These are phyloP conservation scores for Myotis daubentonii DNA, from an alignment of 2,797 vertebrate species.

Conservation along the genomic window DNA sequence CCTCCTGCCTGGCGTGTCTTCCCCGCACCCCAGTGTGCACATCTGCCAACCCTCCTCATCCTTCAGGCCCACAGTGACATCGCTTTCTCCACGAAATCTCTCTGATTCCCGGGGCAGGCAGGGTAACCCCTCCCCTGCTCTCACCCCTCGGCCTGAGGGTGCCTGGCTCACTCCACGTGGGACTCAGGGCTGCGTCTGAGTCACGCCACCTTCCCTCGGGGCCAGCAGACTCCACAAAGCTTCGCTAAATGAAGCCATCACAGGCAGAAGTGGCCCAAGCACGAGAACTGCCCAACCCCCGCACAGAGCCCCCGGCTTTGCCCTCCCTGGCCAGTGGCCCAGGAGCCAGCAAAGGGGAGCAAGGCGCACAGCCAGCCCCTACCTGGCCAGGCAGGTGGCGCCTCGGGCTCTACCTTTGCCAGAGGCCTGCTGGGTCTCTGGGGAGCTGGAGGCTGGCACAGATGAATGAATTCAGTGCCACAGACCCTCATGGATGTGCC, in stretches of 20 bases:
- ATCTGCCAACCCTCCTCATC: neutral
- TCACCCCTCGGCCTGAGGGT: neutral
- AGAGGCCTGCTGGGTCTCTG: neutral
- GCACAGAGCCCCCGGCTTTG: neutral
- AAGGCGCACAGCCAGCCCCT: neutral
- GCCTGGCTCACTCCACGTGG: neutral
- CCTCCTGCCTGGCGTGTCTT: neutral
- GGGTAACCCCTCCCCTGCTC: neutral
- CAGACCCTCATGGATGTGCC: neutral
- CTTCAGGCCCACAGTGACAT: neutral
- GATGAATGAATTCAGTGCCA: neutral
- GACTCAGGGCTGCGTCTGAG: constrained; percentile 47
- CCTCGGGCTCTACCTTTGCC: neutral
- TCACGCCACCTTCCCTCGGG: constrained; percentile 16
- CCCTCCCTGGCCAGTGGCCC: neutral
- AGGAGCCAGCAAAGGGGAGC: neutral
- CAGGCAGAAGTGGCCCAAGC: constrained; percentile 44
- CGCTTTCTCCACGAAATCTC: neutral
- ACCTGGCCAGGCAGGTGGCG: neutral
- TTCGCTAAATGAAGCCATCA: constrained; percentile 61
- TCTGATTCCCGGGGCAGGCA: neutral
- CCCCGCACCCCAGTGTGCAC: rapidly evolving
- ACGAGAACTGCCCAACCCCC: neutral
- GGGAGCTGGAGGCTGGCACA: neutral
- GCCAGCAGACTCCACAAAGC: constrained; percentile 16